A percentile compares a stretch with the other conserved stretches of the same genome.
Conservation (phyloP, 1,140 invertebrate genomes). For the Plutomurus gul region DNA sequence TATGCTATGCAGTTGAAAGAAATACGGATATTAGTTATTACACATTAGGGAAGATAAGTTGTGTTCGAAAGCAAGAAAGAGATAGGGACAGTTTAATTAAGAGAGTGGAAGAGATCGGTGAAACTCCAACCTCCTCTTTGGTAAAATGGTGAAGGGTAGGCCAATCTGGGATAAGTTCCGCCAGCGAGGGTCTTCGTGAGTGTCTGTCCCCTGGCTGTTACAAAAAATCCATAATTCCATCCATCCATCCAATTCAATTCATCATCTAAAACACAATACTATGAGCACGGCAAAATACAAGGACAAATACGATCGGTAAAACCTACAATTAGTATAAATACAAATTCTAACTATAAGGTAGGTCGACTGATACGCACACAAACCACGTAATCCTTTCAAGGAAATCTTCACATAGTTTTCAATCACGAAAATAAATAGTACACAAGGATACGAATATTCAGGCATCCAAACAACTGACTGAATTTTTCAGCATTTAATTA, state of each 20-base stretch:
- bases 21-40: neutral
- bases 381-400: neutral
- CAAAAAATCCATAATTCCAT: constrained; percentile 52
- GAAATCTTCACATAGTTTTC: neutral
- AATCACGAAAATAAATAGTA: no score
- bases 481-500: no score
- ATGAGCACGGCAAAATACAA: constrained; percentile 9
- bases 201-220: constrained; percentile 63
- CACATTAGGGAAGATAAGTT: neutral
- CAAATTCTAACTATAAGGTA: neutral
- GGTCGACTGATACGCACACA: neutral
- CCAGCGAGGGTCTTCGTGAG: constrained; percentile 78
- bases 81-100: constrained; percentile 21
- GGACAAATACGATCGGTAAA: neutral
- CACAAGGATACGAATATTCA: no score
- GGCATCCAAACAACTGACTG: no score
- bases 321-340: no score
- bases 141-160: constrained; percentile 85
- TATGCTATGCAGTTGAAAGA: neutral
- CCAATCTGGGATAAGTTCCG: constrained; percentile 95
- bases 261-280: constrained; percentile 21
- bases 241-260: constrained; percentile 26
- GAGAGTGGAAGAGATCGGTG: constrained; percentile 54
- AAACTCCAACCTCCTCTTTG: constrained; percentile 60
- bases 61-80: constrained; percentile 5